A percentile compares a stretch with the other conserved stretches of the same genome.
These are phyloP conservation scores for Agraylea sexmaculata DNA, from an alignment of 1,140 invertebrate species.

Conservation along the genomic window DNA sequence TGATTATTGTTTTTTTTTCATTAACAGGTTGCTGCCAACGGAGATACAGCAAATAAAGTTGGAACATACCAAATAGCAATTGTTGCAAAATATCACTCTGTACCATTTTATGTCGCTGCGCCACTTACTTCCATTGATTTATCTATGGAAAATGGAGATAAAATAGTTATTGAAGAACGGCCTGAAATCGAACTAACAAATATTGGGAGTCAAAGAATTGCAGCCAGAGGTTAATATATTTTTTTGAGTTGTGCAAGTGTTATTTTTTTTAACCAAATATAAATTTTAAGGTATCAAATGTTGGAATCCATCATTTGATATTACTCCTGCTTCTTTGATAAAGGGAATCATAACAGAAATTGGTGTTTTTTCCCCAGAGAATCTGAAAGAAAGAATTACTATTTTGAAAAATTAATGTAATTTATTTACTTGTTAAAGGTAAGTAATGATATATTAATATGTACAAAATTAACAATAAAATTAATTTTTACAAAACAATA, in stretches of 20 bases:
- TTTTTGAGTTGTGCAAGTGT: slow-evolving; percentile 4
- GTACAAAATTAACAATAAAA: no score
- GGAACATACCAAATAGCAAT: slow-evolving; percentile 97
- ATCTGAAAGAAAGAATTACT: slow-evolving; percentile 27
- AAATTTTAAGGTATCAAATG: slow-evolving; percentile 65
- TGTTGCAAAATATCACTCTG: slow-evolving; percentile 75
- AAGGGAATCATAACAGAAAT: slow-evolving; percentile 92
- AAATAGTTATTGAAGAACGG: slow-evolving; percentile 90
- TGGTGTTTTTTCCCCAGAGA: slow-evolving; percentile 64
- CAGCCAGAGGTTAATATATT: slow-evolving; percentile 56
- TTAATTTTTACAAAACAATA: no score
- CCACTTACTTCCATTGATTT: slow-evolving; percentile 88
- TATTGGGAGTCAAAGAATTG: slow-evolving; percentile 70
- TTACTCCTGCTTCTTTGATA: slow-evolving; percentile 90
- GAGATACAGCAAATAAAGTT: slow-evolving; percentile 99
- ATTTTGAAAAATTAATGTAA: neutral
- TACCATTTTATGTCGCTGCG: slow-evolving; percentile 94
- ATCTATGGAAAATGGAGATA: slow-evolving; percentile 60
- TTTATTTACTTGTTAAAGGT: no score
- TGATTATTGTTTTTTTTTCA: neutral
- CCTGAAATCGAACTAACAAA: slow-evolving; percentile 82
- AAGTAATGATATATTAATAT: no score
- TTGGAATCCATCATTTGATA: slow-evolving; percentile 99
- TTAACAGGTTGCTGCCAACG: slow-evolving; percentile 72
- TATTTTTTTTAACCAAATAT: slow-evolving; percentile 12